Base-by-base conservation (phyloP, 2,113 vertebrate genomes). In the Urocitellus parryii region DNA sequence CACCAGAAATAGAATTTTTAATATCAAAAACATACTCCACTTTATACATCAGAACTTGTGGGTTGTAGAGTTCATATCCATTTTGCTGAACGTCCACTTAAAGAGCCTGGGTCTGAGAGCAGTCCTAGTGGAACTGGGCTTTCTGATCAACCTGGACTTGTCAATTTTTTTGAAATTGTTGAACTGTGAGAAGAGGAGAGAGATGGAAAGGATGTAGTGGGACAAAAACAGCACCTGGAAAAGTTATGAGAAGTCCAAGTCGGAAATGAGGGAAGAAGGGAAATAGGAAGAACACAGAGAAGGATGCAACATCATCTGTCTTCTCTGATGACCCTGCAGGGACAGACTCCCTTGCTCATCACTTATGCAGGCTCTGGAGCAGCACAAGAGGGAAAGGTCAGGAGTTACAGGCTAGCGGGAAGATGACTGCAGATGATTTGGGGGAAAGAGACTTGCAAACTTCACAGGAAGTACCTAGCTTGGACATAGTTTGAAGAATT, bases 221-320 rank as follows among this genome's bases (percentile, higher is more conserved):
- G 83, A 86, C 13, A 7, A 91, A 63, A 53, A 77, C 14, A 27
- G 68, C 70, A 92, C 76, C 65, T 90, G 56, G 89, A 95, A 90
- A 95, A 86, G 79, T 53, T 65, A 76, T 27, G 37, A 48, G 24
- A 77, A 56, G 29, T 83, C 76, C 61, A 88, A 56, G 76, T 42
- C 0, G 0, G 94, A 93, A 90, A 88, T 13, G 25, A 93, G n/a
- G 42, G 8, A 63, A 90, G 56, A 34, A 80, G 51, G 58, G 39
- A 88, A 94, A 70, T 17, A 56, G 63, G 42, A 56, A 78, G 63
- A 48, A 37, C 1, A 8, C 45, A 68, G 37, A 89, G 42, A 86
- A 27, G 37, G 34, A 39, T 29, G 18, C 2, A 13, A 12, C 53
- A 34, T 51, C 45, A 12, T 86, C 61, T 88, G 61, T 93, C 92